Evolutionary conservation across 1,140 invertebrate genomes (phyloP), one percentile per base, ranked within the genome.

Genomic region (Halictus rubicundus): DNA sequence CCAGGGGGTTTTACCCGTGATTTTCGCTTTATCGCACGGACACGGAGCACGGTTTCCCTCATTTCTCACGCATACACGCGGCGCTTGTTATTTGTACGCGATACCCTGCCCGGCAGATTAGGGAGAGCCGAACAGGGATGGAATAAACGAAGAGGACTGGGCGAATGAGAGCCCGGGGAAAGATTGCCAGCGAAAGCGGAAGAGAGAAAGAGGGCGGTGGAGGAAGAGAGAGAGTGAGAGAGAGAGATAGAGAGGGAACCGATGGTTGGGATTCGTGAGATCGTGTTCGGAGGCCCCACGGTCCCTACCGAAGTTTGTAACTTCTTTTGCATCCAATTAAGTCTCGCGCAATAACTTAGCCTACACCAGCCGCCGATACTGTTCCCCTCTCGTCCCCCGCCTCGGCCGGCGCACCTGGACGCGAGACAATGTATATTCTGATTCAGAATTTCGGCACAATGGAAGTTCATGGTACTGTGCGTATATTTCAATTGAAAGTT

Each of bases 261-360:
- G 19, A 6, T 27, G 60, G 71, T 46, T 54, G 66, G 32, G 59
- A 80, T 82, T 69, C 69, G 72, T 74, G 86, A 84, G 85, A 79
- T 82, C 76, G 85, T 82, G 85, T 87, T 87, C 80, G 72, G 52
- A 46, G 75, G 64, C 39, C 59, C 70, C 66, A 14, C 25, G 77
- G 73, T 60, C 85, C 75, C 81, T 81, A 64, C 81, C 85, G 63
- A 86, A 86, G 80, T 86, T 85, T 85, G 84, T 83, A 83, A 86
- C 85, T 86, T 82, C 86, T 84, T 87, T 84, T 87, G 86, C 86
- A 88, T 87, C 86, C 86, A 88, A 88, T 88, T 88, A 88, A 88
- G 85, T 85, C 82, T 76, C 70, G 86, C 77, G 80, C 86, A 87
- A 88, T 88, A 88, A 87, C 86, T 88, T 87, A 88, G 86, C 63